Conservation (phyloP, 2,797 vertebrate species). For the Alouatta caraya region DNA sequence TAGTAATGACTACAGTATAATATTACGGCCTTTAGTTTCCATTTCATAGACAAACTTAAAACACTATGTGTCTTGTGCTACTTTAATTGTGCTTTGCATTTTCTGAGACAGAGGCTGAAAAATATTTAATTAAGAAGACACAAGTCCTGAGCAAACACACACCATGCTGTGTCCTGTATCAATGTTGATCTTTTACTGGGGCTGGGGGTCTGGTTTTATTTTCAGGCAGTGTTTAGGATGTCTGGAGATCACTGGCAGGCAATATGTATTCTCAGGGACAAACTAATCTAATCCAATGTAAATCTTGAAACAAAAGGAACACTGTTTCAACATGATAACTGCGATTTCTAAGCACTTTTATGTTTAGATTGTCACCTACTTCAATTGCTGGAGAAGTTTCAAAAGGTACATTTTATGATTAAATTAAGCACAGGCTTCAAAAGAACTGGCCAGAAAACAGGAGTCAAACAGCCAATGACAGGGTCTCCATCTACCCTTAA, state of each 20-base stretch:
- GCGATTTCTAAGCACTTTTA: neutral
- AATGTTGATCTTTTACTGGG: conserved; percentile 17
- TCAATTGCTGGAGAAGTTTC: neutral
- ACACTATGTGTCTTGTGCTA: neutral
- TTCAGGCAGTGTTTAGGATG: neutral
- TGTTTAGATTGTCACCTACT: neutral
- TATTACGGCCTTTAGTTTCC: conserved; percentile 34
- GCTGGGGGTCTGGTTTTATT: neutral
- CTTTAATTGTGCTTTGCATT: conserved; percentile 13
- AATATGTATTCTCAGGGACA: neutral
- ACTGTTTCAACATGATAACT: neutral
- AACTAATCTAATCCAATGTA: neutral
- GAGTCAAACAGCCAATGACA: neutral
- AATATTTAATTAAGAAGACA: conserved; percentile 46
- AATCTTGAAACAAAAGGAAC: neutral
- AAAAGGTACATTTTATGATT: neutral
- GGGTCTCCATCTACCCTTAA: neutral
- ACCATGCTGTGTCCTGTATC: neutral
- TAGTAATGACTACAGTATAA: neutral
- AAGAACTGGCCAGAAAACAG: neutral
- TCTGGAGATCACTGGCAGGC: neutral
- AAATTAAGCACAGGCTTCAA: neutral
- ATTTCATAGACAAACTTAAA: conserved; percentile 38
- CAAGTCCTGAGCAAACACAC: neutral
- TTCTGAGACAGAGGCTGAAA: conserved; percentile 26